A percentile compares a stretch with the other conserved stretches of the same genome.
phyloP scores from a whole-genome alignment of 2,888 invertebrate species.

The Trimorus sp. region DNA sequence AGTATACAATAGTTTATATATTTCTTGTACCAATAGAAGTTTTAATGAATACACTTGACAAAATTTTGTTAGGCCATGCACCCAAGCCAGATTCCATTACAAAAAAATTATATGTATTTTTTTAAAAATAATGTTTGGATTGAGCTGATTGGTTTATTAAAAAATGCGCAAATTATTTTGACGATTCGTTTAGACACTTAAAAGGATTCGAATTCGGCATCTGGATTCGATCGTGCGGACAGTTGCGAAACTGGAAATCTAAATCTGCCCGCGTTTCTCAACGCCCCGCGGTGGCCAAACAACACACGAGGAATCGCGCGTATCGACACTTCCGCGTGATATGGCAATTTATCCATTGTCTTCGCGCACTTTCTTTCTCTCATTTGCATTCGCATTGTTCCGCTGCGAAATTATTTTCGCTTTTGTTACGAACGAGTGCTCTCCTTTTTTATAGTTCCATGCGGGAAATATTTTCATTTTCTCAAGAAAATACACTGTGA shows the following conservation, averaged over 20 bases:
- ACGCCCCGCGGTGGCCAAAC: constrained; percentile 36
- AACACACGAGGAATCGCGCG: constrained; percentile 23
- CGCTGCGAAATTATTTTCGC: constrained; percentile 1
- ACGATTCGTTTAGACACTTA: too few species aligned
- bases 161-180: too few species aligned
- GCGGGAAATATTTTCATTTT: neutral
- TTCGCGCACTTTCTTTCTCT: constrained; percentile 25
- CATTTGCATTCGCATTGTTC: constrained; percentile 31
- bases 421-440: neutral
- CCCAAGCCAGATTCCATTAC: too few species aligned
- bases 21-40: too few species aligned
- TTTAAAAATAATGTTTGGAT: too few species aligned
- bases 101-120: too few species aligned
- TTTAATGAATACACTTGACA: too few species aligned
- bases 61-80: too few species aligned
- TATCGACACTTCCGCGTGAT: constrained; percentile 52
- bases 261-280: constrained; percentile 45
- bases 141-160: too few species aligned
- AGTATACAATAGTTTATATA: too few species aligned
- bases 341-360: constrained; percentile 35
- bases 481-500: neutral
- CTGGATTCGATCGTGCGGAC: constrained; percentile 3
- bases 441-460: neutral
- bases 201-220: neutral
- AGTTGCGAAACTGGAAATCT: constrained; percentile 49